These are phyloP conservation scores for Baronia brevicornis DNA, from an alignment of 2,888 invertebrate species.

Conservation along the genomic window DNA sequence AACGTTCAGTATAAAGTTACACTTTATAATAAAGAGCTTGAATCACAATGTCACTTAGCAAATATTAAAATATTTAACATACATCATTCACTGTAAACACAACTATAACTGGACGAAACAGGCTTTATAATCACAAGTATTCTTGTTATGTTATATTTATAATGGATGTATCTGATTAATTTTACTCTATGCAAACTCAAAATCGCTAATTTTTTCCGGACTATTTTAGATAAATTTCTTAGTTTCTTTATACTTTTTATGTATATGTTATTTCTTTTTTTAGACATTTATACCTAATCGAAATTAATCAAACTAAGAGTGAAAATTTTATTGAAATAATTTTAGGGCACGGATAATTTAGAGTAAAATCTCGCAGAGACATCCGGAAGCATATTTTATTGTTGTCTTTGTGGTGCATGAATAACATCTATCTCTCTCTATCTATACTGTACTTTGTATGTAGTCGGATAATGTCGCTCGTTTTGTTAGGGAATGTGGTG, in stretches of 20 bases:
- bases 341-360: slow-evolving; percentile 18
- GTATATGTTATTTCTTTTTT: too few species aligned
- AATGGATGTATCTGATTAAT: slow-evolving; percentile 17
- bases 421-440: slow-evolving; percentile 68
- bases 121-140: slow-evolving; percentile 2
- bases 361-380: slow-evolving; percentile 15
- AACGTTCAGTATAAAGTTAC: too few species aligned
- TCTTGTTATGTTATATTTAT: slow-evolving; percentile 6
- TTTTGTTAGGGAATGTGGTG: slow-evolving; percentile 59
- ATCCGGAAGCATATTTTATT: slow-evolving; percentile 17
- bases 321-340: too few species aligned
- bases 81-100: neutral
- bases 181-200: slow-evolving; percentile 13
- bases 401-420: slow-evolving; percentile 68
- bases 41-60: too few species aligned
- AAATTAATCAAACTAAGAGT: too few species aligned
- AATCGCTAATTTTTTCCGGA: too few species aligned
- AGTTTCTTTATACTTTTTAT: too few species aligned
- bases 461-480: slow-evolving; percentile 31
- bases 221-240: too few species aligned
- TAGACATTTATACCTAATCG: too few species aligned
- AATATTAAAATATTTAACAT: neutral
- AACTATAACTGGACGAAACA: slow-evolving; percentile 1
- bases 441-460: slow-evolving; percentile 28
- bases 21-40: too few species aligned